Percentiles rank a stretch among this genome's conserved stretches.
These are phyloP conservation scores for Meriones unguiculatus DNA, from an alignment of 2,113 vertebrate species.

Conservation along the genomic window DNA sequence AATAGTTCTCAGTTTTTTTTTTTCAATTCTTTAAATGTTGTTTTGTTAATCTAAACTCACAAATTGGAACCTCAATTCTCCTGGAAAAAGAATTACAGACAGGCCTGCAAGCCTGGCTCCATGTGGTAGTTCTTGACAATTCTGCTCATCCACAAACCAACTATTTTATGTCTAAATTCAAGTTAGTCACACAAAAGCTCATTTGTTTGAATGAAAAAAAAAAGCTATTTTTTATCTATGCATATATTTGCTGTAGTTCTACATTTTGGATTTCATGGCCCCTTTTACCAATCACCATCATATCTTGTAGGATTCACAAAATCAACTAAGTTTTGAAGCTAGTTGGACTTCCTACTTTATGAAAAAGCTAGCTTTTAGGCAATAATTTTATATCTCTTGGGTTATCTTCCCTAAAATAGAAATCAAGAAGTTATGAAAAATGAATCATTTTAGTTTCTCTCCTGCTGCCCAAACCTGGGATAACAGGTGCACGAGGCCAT, in stretches of 20 bases:
- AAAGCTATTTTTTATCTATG: neutral
- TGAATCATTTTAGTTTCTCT: neutral
- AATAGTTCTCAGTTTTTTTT: neutral
- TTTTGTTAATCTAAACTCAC: neutral
- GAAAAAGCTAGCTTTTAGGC: neutral
- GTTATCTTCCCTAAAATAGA: neutral
- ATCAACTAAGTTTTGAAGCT: neutral
- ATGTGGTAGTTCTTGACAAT: neutral
- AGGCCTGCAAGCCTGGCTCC: neutral
- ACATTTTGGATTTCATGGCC: neutral
- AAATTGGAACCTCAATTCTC: neutral
- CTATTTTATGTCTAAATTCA: neutral
- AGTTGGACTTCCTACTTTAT: neutral
- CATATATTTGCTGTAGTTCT: neutral
- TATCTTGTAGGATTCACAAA: neutral
- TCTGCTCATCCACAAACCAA: neutral
- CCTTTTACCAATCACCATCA: neutral
- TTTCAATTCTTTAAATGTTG: neutral
- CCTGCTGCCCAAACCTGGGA: too few relatives aligned
- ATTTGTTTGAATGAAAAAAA: neutral
- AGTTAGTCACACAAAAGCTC: neutral
- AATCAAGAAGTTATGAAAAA: neutral
- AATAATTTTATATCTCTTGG: neutral
- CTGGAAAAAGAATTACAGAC: neutral
- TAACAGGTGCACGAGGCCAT: neutral